Evolutionary conservation across 2,888 invertebrate genomes (phyloP), one percentile per base, ranked within the genome.

Genomic region (Unio delphinus): DNA sequence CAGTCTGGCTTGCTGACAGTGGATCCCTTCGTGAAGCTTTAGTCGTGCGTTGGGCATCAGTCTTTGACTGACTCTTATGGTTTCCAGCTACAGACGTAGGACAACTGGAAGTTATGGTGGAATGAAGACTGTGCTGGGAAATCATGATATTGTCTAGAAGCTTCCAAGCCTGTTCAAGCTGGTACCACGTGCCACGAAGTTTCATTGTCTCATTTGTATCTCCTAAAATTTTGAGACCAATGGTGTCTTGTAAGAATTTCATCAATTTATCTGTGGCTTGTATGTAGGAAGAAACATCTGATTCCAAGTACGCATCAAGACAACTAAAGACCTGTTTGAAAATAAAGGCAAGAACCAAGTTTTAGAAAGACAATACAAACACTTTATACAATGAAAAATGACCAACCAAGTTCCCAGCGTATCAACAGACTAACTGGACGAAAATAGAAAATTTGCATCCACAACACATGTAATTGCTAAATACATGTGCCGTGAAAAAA

Each of bases 141-240:
- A 59, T 26, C 64, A 70, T 72, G 4, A 74, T 62, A 0, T 28
- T 18, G 20, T 78, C 68, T 61, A 81, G 72, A 20, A 72, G 60
- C 55, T 72, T 67, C 79, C 79, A 81, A 18, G 73, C 71, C 64
- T 75, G 74, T 74, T 81, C 81, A 58, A 81, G 70, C 66, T 79
- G 73, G 64, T 72, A 80, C 72, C 78, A 74, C 66, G 77, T 71
- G 6, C 81, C 81, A 34, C 64, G 68, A 45, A 81, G 59, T 23
- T 56, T 68, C 2, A 60, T 59, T 28, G 60, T 17, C 68, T 65
- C 0, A 64, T 67, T 20, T 62, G 57, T 2, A 54, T 78, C 69
- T 57, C 60, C 65, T n/a, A 60, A 54, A n/a, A 77, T 61, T 45
- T 72, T 57, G 17, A 81, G 58, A 23, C 74, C 69, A 20, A 59